Base-by-base conservation (phyloP, 1,140 invertebrate genomes). In the Amyelois transitella region DNA sequence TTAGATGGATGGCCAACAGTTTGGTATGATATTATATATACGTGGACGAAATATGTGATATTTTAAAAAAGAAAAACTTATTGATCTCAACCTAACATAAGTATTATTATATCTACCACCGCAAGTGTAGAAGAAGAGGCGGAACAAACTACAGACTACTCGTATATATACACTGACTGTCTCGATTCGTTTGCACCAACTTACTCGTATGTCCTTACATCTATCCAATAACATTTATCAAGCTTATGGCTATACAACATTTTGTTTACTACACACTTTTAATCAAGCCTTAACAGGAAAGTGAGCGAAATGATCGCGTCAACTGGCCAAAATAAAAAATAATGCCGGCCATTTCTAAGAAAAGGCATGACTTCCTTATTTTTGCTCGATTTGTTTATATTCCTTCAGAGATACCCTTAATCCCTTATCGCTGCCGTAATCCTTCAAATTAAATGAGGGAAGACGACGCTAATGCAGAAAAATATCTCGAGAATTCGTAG, bases 381-480 rank as follows among this genome's bases (percentile, higher is more conserved):
- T 38, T 38, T 38, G 32, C 32, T 38, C 32, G 32, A 38, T 38
- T 38, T 38, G 32, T 38, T 38, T 38, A 38, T 38, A 38, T 38
- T 38, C 32, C 32, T 38, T 38, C 32, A 38, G 32, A 38, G 32
- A 38, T 38, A 38, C 32, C 32, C 32, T 38, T 38, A 38, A 38
- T 38, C 32, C 32, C 32, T 38, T 38, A 38, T 38, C 32, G 32
- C 32, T 14, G 32, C 32, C 32, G 55, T 18, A 54, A 62, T 57
- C 43, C 38, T 47, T 53, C 50, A 53, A 56, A 63, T 59, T 54
- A 57, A 45, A 21, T 44, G 18, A 6, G n/a, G 32, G 28, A 18
- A 58, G 51, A 43, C 14, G 45, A 53, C 22, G 28, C 21, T 49
- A 55, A 50, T 22, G 43, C 12, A 20, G 25, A 52, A 51, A 51